A percentile compares a stretch with the other conserved stretches of the same genome.
phyloP scores from a whole-genome alignment of 2,797 vertebrate genomes.

The Paratrypauchen microcephalus region DNA sequence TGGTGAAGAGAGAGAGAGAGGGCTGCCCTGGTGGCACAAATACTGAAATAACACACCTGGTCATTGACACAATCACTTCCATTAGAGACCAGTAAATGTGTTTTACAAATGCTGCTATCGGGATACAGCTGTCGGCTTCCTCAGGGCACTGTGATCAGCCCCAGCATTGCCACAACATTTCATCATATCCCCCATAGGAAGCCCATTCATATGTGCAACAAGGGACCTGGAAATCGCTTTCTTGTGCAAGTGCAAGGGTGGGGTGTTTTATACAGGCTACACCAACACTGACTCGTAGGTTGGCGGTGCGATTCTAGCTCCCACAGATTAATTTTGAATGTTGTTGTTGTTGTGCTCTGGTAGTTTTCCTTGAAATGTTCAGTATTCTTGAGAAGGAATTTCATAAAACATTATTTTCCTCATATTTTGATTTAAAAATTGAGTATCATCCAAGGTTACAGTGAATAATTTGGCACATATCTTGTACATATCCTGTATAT shows the following conservation, averaged over 20 bases:
- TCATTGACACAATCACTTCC: neutral
- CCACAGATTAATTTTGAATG: too few species aligned
- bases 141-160: neutral
- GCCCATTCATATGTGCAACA: neutral
- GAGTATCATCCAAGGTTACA: too few species aligned
- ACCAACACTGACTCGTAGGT: too few species aligned
- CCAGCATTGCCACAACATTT: neutral
- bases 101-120: neutral
- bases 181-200: conserved; percentile 4
- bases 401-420: too few species aligned
- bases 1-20: conserved; percentile 25
- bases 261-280: neutral
- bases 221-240: neutral
- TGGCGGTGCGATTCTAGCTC: too few species aligned
- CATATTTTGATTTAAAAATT: too few species aligned
- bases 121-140: neutral
- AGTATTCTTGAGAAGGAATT: too few species aligned
- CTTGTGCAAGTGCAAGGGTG: neutral
- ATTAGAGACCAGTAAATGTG: neutral
- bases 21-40: conserved; percentile 20
- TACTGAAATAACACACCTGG: conserved; percentile 4
- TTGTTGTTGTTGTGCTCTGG: too few species aligned
- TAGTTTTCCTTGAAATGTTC: too few species aligned
- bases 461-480: too few species aligned
- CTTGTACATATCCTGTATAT: too few species aligned